phyloP scores from a whole-genome alignment of 2,113 vertebrate genomes.

The Oreocharis arfaki region DNA sequence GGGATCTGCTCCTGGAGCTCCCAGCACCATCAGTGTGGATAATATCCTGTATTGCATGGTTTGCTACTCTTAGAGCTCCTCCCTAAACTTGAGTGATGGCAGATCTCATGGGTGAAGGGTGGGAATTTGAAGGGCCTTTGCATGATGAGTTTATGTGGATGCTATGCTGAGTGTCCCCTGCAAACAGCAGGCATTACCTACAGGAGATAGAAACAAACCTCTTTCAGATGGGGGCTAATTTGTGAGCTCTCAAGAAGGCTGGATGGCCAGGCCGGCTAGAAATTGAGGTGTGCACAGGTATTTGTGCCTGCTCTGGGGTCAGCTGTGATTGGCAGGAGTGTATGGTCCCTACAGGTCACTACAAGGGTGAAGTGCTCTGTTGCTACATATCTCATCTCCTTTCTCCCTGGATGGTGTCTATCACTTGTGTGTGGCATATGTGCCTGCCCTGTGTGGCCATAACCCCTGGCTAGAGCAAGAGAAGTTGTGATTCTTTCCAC shows the following conservation, averaged over 20 bases:
- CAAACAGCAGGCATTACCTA: neutral
- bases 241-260: neutral
- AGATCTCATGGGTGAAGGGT: neutral
- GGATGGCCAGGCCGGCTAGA: neutral
- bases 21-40: neutral
- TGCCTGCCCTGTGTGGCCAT: neutral
- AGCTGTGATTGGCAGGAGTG: neutral
- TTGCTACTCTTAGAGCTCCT: neutral
- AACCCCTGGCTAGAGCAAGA: neutral
- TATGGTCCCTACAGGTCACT: neutral
- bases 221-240: neutral
- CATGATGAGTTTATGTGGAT: neutral
- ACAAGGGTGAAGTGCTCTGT: neutral
- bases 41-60: neutral
- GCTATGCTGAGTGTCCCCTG: neutral
- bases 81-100: neutral
- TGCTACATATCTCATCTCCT: neutral
- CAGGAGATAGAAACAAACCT: neutral
- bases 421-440: neutral
- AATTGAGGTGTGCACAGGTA: neutral
- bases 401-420: neutral
- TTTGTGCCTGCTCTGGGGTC: neutral
- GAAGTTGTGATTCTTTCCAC: neutral
- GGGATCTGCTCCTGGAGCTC: neutral
- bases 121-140: neutral